Evolutionary conservation across 2,113 vertebrate species (phyloP), one percentile per base, ranked within the genome.

Genomic region (Ancistrus triradiatus): DNA sequence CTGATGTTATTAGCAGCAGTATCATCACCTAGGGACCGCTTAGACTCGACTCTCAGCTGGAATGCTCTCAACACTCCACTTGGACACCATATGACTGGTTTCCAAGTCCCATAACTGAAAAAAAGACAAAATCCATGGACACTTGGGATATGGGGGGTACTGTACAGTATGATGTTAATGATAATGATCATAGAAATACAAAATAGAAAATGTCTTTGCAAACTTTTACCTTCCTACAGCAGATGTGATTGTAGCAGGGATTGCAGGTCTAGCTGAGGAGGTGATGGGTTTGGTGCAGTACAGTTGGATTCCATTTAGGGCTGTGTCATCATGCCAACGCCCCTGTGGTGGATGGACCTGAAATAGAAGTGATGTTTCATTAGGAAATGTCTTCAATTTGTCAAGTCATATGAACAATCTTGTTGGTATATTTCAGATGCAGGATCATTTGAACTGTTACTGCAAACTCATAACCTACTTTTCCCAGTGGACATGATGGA

Each of bases 1-100:
- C 59, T 22, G 3, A 62, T 62, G 59, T 62, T 62, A 33, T 62
- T 62, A 6, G 33, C 59, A 50, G 59, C 59, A 1, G 31, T 62
- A 7, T 62, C 46, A 62, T 62, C 22, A 2, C 1, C 2, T 1
- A 0, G 0, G 5, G 25, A 24, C 14, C 35, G 57, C 14, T n/a
- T 0, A 4, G 15, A 1, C 15, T 59, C 15, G 1, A 59, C 57
- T n/a, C 7, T 15, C 13, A 59, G 15, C 42, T 59, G 42, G 8
- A 59, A 59, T 14, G 57, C 6, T 5, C 3, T 14, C 10, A 59
- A 8, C 10, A 46, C 25, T 33, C 57, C 57, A 9, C 0, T 19
- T 1, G 42, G 0, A 21, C 57, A 59, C 57, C 57, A 59, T 1
- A 1, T 46, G 27, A 17, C 9, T 25, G 1, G 8, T 28, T 9